A percentile compares a stretch with the other conserved stretches of the same genome.
Evolutionary conservation across 1,140 invertebrate genomes (phyloP).

Genomic region (Aphelenchoides fujianensis): DNA sequence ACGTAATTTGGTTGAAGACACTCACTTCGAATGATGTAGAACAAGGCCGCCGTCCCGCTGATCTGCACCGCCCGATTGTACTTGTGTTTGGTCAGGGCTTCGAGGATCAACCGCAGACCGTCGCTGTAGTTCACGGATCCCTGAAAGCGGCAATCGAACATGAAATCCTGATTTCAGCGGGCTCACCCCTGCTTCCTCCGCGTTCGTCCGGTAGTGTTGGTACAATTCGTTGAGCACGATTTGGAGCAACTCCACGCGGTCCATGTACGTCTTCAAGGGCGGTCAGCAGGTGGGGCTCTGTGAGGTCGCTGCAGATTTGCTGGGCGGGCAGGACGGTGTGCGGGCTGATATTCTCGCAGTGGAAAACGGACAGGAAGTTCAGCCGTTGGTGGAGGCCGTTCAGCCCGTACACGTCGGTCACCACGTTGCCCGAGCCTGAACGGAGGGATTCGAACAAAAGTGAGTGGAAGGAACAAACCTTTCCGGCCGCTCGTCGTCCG

Average conservation of each 20-base stretch:
- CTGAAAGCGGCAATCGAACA: conserved; percentile 34
- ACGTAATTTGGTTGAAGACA: no score
- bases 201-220: conserved; percentile 13
- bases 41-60: conserved; percentile 60
- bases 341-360: conserved; percentile 11
- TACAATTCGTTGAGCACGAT: conserved; percentile 17
- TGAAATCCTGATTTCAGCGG: no score
- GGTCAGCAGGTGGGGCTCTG: conserved; percentile 1
- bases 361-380: conserved; percentile 21
- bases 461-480: no score
- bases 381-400: not conserved
- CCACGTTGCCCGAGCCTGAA: not conserved
- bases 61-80: conserved; percentile 51
- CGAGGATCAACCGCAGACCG: conserved; percentile 50
- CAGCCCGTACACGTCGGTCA: conserved; percentile 16
- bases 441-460: conserved; percentile 62
- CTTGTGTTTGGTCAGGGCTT: conserved; percentile 45
- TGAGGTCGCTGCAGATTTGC: not conserved
- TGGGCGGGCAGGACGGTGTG: not conserved
- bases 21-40: conserved; percentile 61
- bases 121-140: conserved; percentile 41
- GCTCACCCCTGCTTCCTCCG: conserved; percentile 70
- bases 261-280: conserved; percentile 25
- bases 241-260: conserved; percentile 13
- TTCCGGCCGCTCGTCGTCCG: conserved; percentile 68